Percentiles rank a stretch among this genome's conserved stretches.
Conservation (phyloP, 2,888 invertebrate genomes). For the Trichogramma dendrolimi region DNA sequence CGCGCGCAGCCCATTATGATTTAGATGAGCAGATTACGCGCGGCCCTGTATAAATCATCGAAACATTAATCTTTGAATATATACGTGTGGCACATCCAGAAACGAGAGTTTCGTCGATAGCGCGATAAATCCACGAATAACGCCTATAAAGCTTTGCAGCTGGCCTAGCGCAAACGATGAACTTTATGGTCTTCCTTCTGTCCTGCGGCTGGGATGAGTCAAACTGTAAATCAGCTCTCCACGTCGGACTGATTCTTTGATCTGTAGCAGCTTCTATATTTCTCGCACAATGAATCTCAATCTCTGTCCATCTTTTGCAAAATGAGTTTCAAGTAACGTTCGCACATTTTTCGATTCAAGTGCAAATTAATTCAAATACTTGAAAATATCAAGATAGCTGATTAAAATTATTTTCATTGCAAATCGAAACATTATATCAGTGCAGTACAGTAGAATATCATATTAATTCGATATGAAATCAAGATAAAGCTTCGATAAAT, state of each 20-base stretch:
- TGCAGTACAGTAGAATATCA: no score
- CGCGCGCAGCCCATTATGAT: no score
- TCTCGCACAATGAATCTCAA: neutral
- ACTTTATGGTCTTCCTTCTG: slow-evolving; percentile 24
- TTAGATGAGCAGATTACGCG: no score
- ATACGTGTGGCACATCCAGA: no score
- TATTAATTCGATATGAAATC: no score
- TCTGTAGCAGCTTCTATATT: neutral
- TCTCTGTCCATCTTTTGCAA: slow-evolving; percentile 12
- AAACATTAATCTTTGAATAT: no score
- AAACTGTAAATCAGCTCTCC: slow-evolving; percentile 24
- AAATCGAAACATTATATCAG: no score
- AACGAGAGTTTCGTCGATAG: slow-evolving; percentile 12
- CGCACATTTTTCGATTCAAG: neutral
- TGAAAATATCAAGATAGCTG: no score
- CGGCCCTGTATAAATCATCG: no score
- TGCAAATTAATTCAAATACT: neutral
- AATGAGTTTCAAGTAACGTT: slow-evolving; percentile 19
- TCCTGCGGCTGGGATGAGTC: slow-evolving; percentile 1
- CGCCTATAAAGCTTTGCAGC: slow-evolving; percentile 17
- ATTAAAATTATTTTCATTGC: no score
- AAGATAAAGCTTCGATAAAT: no score
- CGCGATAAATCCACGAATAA: slow-evolving; percentile 21
- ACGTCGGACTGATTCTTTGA: slow-evolving; percentile 21
- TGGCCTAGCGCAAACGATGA: neutral